phyloP scores from a whole-genome alignment of 2,113 vertebrate genomes.

The Cathartes aura region DNA sequence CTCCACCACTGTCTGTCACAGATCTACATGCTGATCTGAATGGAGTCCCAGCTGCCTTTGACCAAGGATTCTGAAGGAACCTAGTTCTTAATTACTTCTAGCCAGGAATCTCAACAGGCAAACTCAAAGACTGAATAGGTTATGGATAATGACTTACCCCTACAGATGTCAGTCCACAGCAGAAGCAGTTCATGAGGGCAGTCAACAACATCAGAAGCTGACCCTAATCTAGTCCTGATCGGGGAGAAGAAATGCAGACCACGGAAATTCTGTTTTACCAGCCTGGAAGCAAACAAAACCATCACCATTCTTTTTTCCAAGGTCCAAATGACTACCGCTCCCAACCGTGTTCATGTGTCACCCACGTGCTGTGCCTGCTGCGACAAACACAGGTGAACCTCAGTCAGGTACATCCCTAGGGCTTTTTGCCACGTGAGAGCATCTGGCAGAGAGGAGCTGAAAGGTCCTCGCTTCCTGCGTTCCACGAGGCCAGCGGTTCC shows the following conservation, averaged over 20 bases:
- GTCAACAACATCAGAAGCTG: not conserved
- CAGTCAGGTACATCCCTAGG: not conserved
- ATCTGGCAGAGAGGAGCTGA: not conserved
- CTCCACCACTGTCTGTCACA: not conserved
- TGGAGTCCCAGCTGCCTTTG: not conserved
- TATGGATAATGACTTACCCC: not conserved
- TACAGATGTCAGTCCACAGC: not conserved
- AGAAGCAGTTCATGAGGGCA: not conserved
- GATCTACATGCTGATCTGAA: fast-evolving
- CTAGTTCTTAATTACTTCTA: not conserved
- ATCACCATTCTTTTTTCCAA: not conserved
- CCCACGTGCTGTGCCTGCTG: not conserved
- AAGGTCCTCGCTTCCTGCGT: not conserved
- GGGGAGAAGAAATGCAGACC: not conserved
- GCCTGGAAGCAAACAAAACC: not conserved
- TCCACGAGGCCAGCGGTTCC: not conserved
- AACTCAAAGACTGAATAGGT: not conserved
- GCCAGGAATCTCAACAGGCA: not conserved
- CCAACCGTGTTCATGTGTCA: not conserved
- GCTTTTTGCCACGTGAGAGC: not conserved
- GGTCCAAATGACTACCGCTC: not conserved
- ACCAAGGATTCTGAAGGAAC: not conserved
- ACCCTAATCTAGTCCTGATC: not conserved
- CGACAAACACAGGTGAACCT: not conserved
- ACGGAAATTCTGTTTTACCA: not conserved